Conservation (phyloP, 2,888 invertebrate genomes). For the Nymphalis c-album region DNA sequence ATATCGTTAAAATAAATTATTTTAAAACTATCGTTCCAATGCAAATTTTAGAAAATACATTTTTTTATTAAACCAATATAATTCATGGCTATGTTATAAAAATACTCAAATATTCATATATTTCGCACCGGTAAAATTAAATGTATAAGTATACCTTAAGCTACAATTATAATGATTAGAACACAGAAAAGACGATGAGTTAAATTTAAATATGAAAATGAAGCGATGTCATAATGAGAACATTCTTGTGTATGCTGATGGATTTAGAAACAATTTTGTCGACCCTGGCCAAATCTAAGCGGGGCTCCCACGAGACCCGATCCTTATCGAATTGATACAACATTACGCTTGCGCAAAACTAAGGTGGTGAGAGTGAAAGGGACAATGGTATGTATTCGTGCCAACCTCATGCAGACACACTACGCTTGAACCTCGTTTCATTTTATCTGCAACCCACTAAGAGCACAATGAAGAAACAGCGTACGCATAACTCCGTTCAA, state of each 20-base stretch:
- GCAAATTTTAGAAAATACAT: too few species aligned
- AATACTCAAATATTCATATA: too few species aligned
- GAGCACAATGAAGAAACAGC: slow-evolving; percentile 13
- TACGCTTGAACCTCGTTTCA: slow-evolving; percentile 18
- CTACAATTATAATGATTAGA: too few species aligned
- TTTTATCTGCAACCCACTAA: slow-evolving; percentile 18
- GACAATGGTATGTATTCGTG: slow-evolving; percentile 13
- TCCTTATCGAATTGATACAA: slow-evolving; percentile 25
- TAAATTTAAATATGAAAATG: neutral
- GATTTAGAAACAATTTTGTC: slow-evolving; percentile 17
- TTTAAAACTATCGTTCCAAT: too few species aligned
- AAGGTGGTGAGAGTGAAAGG: slow-evolving; percentile 9
- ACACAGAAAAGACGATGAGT: neutral
- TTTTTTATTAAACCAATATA: too few species aligned
- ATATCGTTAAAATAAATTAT: too few species aligned
- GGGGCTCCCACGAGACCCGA: slow-evolving; percentile 18
- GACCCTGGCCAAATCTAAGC: slow-evolving; percentile 18
- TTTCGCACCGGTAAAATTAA: too few species aligned
- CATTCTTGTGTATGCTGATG: neutral
- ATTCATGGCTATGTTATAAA: too few species aligned
- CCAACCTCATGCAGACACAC: slow-evolving; percentile 14
- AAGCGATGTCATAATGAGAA: neutral
- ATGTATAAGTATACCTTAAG: too few species aligned
- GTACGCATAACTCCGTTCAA: neutral
- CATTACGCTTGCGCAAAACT: slow-evolving; percentile 36